A percentile compares a stretch with the other conserved stretches of the same genome.
These are phyloP conservation scores for Streptopelia turtur DNA, from an alignment of 2,797 vertebrate genomes.

Conservation along the genomic window DNA sequence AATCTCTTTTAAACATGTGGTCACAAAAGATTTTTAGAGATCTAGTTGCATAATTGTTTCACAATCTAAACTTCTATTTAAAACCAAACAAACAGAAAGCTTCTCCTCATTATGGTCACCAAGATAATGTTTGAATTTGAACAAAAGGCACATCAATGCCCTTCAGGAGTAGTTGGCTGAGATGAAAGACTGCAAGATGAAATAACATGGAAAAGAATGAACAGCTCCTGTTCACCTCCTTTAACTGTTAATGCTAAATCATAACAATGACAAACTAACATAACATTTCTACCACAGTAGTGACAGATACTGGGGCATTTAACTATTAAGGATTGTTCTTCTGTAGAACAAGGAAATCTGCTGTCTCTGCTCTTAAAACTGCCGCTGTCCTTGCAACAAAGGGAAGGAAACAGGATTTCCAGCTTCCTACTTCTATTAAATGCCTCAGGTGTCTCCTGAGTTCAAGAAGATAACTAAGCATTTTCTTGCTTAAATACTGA, in stretches of 20 bases:
- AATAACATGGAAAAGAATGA: not conserved
- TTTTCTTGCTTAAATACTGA: not conserved
- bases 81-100: slow-evolving; percentile 30
- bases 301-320: not conserved
- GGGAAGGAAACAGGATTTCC: not conserved
- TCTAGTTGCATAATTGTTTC: slow-evolving; percentile 20
- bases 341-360: not conserved
- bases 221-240: not conserved
- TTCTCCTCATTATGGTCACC: not conserved
- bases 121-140: not conserved
- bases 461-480: not conserved
- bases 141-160: not conserved
- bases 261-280: not conserved
- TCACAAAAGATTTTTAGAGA: not conserved
- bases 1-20: not conserved
- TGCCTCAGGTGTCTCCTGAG: not conserved
- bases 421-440: not conserved
- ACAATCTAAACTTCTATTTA: slow-evolving; percentile 20
- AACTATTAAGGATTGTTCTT: not conserved
- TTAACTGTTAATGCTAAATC: not conserved
- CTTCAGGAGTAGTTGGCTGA: not conserved
- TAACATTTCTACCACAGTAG: not conserved
- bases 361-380: not conserved
- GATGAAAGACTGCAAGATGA: not conserved
- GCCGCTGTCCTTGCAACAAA: not conserved